Conservation (phyloP, 2,797 vertebrate genomes). For the Coendou prehensilis region DNA sequence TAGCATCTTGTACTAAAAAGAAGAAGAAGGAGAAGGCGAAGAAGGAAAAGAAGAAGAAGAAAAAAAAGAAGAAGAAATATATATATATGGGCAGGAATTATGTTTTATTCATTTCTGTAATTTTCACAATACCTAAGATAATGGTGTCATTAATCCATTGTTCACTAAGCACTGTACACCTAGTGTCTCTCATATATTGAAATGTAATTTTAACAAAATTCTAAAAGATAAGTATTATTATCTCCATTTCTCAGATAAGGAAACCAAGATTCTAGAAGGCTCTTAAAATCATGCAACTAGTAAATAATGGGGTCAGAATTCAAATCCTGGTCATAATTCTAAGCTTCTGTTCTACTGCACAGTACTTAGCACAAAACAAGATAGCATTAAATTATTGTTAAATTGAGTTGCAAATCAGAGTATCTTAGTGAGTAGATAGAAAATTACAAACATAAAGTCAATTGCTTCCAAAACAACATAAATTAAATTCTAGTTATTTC, state of each 20-base stretch:
- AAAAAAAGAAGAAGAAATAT: no score
- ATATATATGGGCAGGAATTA: background rate
- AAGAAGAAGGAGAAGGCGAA: background rate
- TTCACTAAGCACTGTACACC: background rate
- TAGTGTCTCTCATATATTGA: background rate
- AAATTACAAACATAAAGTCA: constrained; percentile 53
- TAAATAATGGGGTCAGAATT: constrained; percentile 55
- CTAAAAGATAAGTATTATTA: constrained; percentile 1
- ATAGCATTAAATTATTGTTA: constrained; percentile 41
- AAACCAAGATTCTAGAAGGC: background rate
- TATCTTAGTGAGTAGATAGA: constrained; percentile 37
- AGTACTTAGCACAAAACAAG: constrained; percentile 20
- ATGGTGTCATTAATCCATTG: background rate
- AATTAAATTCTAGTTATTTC: constrained; percentile 56
- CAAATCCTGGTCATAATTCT: constrained; percentile 48
- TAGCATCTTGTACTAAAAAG: background rate
- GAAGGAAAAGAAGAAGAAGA: no score
- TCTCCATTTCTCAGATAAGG: background rate
- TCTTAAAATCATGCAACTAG: constrained; percentile 28
- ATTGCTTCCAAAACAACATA: constrained; percentile 52
- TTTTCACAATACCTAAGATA: background rate
- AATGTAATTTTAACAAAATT: constrained; percentile 51
- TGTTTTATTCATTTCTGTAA: background rate
- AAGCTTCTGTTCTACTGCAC: background rate
- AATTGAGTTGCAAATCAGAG: constrained; percentile 57